Conservation (phyloP, 2,113 vertebrate species). For the Eclectus roratus region DNA sequence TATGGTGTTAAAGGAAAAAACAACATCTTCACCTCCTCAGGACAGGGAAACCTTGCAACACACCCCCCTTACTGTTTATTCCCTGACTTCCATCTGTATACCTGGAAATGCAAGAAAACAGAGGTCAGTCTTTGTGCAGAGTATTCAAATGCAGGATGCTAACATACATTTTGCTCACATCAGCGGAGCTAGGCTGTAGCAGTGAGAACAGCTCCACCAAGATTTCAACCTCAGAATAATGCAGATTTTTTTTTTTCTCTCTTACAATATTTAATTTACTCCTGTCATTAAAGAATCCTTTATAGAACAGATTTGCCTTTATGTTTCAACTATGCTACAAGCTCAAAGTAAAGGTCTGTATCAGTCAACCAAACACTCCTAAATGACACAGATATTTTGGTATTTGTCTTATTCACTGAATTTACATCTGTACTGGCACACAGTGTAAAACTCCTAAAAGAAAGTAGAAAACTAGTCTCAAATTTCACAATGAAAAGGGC, state of each 20-base stretch:
- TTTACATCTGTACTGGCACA: background rate
- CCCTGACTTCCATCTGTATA: background rate
- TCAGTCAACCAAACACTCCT: background rate
- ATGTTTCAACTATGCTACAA: background rate
- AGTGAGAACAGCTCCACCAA: background rate
- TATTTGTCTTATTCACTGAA: background rate
- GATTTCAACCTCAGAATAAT: background rate
- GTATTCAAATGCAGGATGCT: background rate
- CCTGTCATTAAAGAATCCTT: background rate
- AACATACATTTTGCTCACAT: background rate
- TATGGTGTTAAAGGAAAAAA: background rate
- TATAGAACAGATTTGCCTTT: background rate
- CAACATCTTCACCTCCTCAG: background rate
- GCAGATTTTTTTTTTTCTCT: background rate
- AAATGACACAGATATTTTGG: background rate
- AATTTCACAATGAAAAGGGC: background rate
- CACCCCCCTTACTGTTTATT: background rate
- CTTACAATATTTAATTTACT: background rate
- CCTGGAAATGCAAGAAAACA: background rate
- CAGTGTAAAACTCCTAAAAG: background rate
- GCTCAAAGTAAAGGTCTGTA: background rate
- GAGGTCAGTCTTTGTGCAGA: background rate
- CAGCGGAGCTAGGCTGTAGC: background rate
- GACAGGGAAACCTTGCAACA: background rate
- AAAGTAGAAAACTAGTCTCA: background rate